Percentiles rank a stretch among this genome's conserved stretches.
Conservation (phyloP, 2,797 vertebrate species). For the Coregonus suidteri region DNA sequence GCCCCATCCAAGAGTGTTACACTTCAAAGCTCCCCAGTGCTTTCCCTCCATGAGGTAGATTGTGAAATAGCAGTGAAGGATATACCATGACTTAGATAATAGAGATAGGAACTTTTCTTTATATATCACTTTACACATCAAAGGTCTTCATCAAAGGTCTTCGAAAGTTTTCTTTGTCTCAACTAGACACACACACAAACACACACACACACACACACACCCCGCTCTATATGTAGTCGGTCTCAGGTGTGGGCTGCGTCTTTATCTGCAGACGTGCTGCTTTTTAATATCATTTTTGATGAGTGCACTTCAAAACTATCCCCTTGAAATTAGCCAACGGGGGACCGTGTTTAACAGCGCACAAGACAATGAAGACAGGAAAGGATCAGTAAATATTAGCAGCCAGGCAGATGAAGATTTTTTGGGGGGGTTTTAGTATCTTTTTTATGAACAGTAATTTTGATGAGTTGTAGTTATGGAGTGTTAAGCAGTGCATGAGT, state of each 20-base stretch:
- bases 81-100: background rate
- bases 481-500: background rate
- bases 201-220: background rate
- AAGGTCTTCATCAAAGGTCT: background rate
- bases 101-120: background rate
- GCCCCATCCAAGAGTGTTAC: background rate
- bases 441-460: constrained; percentile 30
- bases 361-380: constrained; percentile 8
- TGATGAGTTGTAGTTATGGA: constrained; percentile 20
- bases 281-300: constrained; percentile 23
- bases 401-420: constrained; percentile 15
- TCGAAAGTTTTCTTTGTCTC: background rate
- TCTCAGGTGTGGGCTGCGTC: constrained; percentile 1
- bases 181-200: constrained; percentile 2
- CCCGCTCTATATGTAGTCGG: background rate
- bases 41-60: background rate
- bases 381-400: constrained; percentile 7
- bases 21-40: no score
- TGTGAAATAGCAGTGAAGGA: background rate
- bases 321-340: background rate
- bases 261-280: constrained; percentile 6
- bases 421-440: constrained; percentile 9
- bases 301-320: constrained; percentile 14
- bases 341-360: constrained; percentile 14
- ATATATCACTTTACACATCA: background rate